Evolutionary conservation across 2,797 vertebrate species (phyloP), one percentile per base, ranked within the genome.

Genomic region (Merluccius polli): DNA sequence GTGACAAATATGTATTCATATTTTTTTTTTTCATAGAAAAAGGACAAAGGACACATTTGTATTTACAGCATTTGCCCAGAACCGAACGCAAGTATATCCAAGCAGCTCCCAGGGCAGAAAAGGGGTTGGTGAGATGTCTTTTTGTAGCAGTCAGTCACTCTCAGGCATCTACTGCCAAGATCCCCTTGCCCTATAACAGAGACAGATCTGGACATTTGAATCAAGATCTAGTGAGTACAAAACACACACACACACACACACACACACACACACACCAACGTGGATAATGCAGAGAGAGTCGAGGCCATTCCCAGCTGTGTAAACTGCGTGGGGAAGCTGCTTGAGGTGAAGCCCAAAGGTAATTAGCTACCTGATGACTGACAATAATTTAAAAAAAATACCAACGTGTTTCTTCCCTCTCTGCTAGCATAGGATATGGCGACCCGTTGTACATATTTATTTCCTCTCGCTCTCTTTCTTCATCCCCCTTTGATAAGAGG

Each of bases 381-480:
- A 75, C 71, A 78, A 52, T 72, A 24, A 44, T 76, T 80, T 68
- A 35, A 73, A 83, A 80, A 76, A 59, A 68, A 82, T 87, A 78
- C 81, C 31, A 76, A 71, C 78, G 65, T 18, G 13, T 29, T 32
- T 71, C 76, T 83, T 79, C 38, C 52, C 63, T 65, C 75, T 83
- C 70, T 77, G 73, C 63, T 82, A 78, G 71, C 75, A 36, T 73
- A 84, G 79, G 81, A 78, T 63, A 78, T 73, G 15, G 79, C 84
- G 86, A 74, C 73, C 82, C 77, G 80, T 75, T 65, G 77, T 77
- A 69, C 68, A 67, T 79, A 70, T 18, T 36, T 69, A 69, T 10
- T 68, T 63, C 72, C 12, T 8, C 16, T 52, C 4, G 69, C 78
- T 82, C 76, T 77, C 65, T 67, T 74, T 70, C 83, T 81, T 86